These are phyloP conservation scores for Ennomos fuscantarius DNA, from an alignment of 2,888 invertebrate species.

Conservation along the genomic window DNA sequence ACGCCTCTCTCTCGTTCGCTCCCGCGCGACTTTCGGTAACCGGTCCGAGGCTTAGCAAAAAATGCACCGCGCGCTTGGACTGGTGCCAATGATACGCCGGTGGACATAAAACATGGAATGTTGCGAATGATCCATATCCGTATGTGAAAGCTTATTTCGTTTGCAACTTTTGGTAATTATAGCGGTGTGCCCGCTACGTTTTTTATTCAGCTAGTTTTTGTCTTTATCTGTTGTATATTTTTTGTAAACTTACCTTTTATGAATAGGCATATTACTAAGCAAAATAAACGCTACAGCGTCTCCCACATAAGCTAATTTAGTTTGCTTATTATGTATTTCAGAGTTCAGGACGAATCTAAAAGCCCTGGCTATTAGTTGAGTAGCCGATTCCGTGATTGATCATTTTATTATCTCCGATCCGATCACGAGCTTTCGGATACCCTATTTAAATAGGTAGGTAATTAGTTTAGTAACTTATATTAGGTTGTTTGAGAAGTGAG, in stretches of 20 bases:
- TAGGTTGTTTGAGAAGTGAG: neutral
- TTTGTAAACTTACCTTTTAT: no score
- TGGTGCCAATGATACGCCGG: conserved; percentile 52
- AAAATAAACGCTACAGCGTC: no score
- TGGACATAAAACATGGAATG: conserved; percentile 59
- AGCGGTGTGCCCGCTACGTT: neutral
- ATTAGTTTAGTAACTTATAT: no score
- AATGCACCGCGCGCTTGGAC: conserved; percentile 57
- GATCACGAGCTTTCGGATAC: conserved; percentile 30
- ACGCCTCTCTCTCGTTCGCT: conserved; percentile 64
- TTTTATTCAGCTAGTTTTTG: no score
- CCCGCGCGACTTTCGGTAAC: conserved; percentile 70
- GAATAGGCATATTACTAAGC: no score
- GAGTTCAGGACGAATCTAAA: no score
- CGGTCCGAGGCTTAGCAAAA: conserved; percentile 64
- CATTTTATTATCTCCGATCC: conserved; percentile 30
- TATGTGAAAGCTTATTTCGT: conserved; percentile 38
- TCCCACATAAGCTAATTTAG: no score
- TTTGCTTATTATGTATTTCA: no score
- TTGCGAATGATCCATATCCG: conserved; percentile 44
- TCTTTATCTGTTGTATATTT: no score
- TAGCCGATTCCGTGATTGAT: conserved; percentile 24
- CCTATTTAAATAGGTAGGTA: neutral
- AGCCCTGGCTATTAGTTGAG: neutral
- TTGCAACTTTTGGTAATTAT: conserved; percentile 16